Conservation (phyloP, 2,888 invertebrate genomes). For the Rhamphomyia laevipes region DNA sequence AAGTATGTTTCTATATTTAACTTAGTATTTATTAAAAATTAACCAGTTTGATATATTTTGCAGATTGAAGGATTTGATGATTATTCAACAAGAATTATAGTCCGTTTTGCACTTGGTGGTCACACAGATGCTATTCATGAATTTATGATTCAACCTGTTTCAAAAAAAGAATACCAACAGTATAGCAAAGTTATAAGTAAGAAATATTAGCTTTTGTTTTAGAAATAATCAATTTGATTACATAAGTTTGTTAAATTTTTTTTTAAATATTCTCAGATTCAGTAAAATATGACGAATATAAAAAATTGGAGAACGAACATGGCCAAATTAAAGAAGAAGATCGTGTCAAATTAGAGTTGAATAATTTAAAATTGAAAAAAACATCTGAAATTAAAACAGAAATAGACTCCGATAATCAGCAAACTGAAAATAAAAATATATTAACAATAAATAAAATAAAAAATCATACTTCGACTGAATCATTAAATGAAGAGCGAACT, state of each 20-base stretch:
- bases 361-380: neutral
- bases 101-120: conserved; percentile 59
- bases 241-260: neutral
- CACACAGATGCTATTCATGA: conserved; percentile 62
- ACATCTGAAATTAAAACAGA: neutral
- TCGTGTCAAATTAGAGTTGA: neutral
- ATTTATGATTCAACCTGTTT: conserved; percentile 63
- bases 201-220: conserved; percentile 28
- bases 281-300: conserved; percentile 59
- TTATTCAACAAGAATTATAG: conserved; percentile 63
- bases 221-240: neutral
- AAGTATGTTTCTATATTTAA: conserved; percentile 39
- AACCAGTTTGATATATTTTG: conserved; percentile 13
- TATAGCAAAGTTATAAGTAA: conserved; percentile 82
- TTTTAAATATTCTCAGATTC: conserved; percentile 42
- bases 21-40: neutral
- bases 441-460: neutral
- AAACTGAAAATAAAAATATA: conserved; percentile 5
- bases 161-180: conserved; percentile 66
- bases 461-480: neutral
- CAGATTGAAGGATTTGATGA: conserved; percentile 73
- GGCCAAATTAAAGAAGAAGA: conserved; percentile 24
- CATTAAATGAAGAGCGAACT: neutral
- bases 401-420: neutral
- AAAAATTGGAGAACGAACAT: conserved; percentile 37